Evolutionary conservation across 2,113 vertebrate genomes (phyloP).

Genomic region (Nerophis ophidion): DNA sequence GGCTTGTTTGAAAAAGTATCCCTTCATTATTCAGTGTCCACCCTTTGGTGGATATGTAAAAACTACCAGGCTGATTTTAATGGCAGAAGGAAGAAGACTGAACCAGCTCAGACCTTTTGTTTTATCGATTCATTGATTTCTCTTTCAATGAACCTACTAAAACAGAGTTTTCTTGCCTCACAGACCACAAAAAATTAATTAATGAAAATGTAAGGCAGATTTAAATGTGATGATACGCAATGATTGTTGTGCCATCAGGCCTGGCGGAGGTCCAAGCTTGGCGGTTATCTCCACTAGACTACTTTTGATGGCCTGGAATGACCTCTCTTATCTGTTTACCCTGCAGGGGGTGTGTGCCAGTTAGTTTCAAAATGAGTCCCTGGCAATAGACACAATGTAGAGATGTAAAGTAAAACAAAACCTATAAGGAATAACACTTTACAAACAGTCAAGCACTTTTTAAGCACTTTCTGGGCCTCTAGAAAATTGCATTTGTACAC

Average conservation of each 20-base stretch:
- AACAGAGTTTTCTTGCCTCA: not conserved
- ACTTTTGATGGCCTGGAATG: not conserved
- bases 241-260: not conserved
- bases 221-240: not conserved
- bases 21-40: too few relatives aligned
- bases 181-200: not conserved
- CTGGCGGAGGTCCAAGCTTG: not conserved
- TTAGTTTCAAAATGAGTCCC: not conserved
- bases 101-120: not conserved
- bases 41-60: not conserved
- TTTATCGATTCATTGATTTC: not conserved
- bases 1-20: too few relatives aligned
- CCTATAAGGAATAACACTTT: not conserved
- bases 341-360: not conserved
- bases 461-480: not conserved
- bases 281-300: not conserved
- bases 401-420: not conserved
- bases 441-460: not conserved
- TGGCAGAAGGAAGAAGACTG: not conserved
- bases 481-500: not conserved
- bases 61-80: not conserved
- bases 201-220: not conserved
- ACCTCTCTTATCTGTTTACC: not conserved
- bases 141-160: not conserved
- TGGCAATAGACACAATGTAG: not conserved